Conservation (phyloP, 2,113 vertebrate genomes). For the Ahaetulla prasina region DNA sequence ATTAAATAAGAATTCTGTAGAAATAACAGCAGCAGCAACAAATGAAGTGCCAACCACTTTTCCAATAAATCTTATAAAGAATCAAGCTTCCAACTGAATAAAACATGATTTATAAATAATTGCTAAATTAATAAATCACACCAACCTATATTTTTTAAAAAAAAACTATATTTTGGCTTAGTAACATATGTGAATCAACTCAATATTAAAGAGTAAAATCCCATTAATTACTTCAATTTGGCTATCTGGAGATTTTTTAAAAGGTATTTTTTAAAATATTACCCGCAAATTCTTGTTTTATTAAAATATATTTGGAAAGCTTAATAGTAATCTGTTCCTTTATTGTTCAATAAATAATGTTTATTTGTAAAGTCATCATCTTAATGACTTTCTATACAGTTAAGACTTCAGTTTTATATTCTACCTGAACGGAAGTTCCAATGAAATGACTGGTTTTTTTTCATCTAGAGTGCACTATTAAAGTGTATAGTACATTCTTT, state of each 20-base stretch:
- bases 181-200: background rate
- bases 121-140: background rate
- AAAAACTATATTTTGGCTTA: background rate
- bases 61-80: conserved; percentile 13
- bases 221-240: background rate
- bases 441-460: background rate
- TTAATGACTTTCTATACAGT: background rate
- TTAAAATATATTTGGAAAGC: background rate
- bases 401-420: background rate
- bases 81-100: conserved; percentile 5
- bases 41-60: background rate
- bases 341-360: background rate
- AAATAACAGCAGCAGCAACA: conserved; percentile 39
- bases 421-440: background rate
- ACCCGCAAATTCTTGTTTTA: background rate
- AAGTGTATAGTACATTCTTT: background rate
- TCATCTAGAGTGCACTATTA: background rate
- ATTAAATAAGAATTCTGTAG: conserved; percentile 52
- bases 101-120: background rate
- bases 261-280: background rate
- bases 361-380: too few species aligned
- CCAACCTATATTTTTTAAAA: background rate
- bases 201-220: background rate
- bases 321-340: background rate
- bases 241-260: background rate